These are phyloP conservation scores for Caenorhabditis sp. DNA, from an alignment of 2,888 invertebrate genomes.

Conservation along the genomic window DNA sequence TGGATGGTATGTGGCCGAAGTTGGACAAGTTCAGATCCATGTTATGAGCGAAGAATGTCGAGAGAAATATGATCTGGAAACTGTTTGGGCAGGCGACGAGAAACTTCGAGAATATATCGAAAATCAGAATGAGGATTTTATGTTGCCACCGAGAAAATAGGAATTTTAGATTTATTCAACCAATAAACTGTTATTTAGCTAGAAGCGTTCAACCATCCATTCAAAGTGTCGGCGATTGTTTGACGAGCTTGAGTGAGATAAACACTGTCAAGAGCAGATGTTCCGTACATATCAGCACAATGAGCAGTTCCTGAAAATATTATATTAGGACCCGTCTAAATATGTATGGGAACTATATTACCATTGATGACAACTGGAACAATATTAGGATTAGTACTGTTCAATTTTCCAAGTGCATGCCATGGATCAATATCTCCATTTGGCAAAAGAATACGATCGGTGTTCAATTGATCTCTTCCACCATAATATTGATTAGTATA, in stretches of 20 bases:
- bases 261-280: conserved; percentile 17
- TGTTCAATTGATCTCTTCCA: conserved; percentile 47
- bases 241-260: conserved; percentile 35
- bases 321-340: too few relatives aligned
- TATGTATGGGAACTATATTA: too few relatives aligned
- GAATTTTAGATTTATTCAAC: not conserved
- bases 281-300: conserved; percentile 56
- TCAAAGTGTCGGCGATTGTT: conserved; percentile 20
- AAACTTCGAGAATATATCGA: conserved; percentile 19
- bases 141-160: conserved; percentile 16
- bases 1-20: conserved; percentile 36
- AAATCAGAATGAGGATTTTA: conserved; percentile 5
- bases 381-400: conserved; percentile 19
- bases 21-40: conserved; percentile 28
- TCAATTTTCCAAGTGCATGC: conserved; percentile 51
- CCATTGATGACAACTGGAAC: conserved; percentile 48
- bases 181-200: not conserved
- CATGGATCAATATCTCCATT: conserved; percentile 55
- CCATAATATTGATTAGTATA: conserved; percentile 56
- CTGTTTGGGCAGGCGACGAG: conserved; percentile 28
- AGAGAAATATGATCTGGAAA: conserved; percentile 32
- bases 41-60: conserved; percentile 40
- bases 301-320: conserved; percentile 49
- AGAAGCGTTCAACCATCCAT: conserved; percentile 24
- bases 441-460: conserved; percentile 44